Evolutionary conservation across 2,888 invertebrate genomes (phyloP).

Genomic region (Synanthedon vespiformis): DNA sequence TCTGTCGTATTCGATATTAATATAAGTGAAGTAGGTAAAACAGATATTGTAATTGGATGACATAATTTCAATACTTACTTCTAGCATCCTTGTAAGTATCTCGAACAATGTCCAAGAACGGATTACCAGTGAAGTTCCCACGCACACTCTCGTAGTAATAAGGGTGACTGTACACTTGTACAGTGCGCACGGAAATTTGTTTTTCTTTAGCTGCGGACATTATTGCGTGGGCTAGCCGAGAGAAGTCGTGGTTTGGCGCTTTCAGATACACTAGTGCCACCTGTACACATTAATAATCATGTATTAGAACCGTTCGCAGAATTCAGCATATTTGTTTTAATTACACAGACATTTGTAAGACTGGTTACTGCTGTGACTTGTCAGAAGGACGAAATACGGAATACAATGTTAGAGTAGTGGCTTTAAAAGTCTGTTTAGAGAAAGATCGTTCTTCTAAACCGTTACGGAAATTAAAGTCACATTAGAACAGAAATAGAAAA

Average conservation of each 20-base stretch:
- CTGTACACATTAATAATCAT: conserved; percentile 38
- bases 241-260: conserved; percentile 80
- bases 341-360: no score
- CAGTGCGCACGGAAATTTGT: conserved; percentile 77
- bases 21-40: no score
- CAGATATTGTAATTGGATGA: not conserved
- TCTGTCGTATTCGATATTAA: no score
- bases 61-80: conserved; percentile 73
- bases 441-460: no score
- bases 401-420: no score
- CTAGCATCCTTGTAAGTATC: conserved; percentile 88
- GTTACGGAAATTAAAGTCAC: no score
- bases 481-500: no score
- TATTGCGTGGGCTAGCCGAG: conserved; percentile 83
- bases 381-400: no score
- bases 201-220: conserved; percentile 77
- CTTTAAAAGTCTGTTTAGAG: no score
- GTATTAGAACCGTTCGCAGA: no score
- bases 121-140: conserved; percentile 85
- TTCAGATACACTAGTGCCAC: conserved; percentile 87
- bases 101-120: conserved; percentile 84
- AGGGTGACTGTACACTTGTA: conserved; percentile 50
- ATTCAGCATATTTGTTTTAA: no score
- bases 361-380: no score
- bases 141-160: conserved; percentile 74